A percentile compares a stretch with the other conserved stretches of the same genome.
phyloP scores from a whole-genome alignment of 2,797 vertebrate species.

The Gallinago solitaria region DNA sequence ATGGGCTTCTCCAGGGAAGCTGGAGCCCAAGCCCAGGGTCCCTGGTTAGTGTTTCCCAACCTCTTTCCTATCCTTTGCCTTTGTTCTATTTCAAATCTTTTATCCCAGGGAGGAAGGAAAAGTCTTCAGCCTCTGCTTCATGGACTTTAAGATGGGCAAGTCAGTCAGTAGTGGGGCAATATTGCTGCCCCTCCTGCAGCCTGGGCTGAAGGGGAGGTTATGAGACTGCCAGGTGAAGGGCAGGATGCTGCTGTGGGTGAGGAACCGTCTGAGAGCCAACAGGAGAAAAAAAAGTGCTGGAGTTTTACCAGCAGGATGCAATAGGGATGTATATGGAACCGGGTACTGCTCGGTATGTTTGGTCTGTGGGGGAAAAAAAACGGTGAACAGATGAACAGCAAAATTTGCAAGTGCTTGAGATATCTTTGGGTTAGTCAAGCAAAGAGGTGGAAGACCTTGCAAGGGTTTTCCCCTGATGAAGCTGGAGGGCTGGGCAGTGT shows the following conservation, averaged over 20 bases:
- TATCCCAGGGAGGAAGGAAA: neutral
- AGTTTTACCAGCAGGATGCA: neutral
- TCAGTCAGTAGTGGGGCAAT: neutral
- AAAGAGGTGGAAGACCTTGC: neutral
- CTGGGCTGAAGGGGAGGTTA: neutral
- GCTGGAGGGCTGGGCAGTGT: neutral
- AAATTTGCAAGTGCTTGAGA: neutral
- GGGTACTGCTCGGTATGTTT: fast-evolving
- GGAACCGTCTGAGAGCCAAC: neutral
- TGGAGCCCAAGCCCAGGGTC: neutral
- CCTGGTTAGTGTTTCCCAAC: neutral
- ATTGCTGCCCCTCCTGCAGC: neutral
- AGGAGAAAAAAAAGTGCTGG: neutral
- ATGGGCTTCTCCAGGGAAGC: neutral
- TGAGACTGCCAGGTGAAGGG: fast-evolving
- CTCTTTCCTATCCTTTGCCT: neutral
- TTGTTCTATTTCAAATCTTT: neutral
- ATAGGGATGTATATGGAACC: fast-evolving
- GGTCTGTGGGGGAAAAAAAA: neutral
- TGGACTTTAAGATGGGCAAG: neutral
- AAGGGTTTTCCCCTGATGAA: neutral
- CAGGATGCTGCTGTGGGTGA: neutral
- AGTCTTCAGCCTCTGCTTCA: neutral
- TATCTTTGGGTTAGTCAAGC: neutral
- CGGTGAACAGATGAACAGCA: neutral